phyloP scores from a whole-genome alignment of 1,140 invertebrate genomes.

The Drosophila novamexicana region DNA sequence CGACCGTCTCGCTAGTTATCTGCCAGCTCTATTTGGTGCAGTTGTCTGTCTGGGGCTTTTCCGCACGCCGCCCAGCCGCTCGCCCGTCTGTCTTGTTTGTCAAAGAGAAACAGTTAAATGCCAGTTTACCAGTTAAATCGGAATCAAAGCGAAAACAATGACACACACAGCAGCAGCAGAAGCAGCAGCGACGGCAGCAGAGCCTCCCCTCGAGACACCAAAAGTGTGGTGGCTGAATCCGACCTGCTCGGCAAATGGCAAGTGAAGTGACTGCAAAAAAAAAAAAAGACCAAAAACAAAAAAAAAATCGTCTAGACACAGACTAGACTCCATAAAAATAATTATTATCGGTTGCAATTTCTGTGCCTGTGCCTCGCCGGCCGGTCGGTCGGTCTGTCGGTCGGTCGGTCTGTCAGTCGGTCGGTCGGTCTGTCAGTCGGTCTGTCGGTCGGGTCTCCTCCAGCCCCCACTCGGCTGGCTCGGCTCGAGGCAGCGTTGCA shows the following conservation, averaged over 20 bases:
- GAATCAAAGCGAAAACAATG: slow-evolving; percentile 83
- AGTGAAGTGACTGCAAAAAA: slow-evolving; percentile 61
- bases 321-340: slow-evolving; percentile 85
- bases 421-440: too few species aligned
- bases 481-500: slow-evolving; percentile 33
- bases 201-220: not conserved
- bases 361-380: slow-evolving; percentile 54
- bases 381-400: not conserved
- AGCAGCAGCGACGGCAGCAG: slow-evolving; percentile 3
- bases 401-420: too few species aligned
- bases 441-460: too few species aligned
- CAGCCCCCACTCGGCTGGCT: not conserved
- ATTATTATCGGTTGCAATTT: slow-evolving; percentile 85
- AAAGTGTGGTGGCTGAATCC: slow-evolving; percentile 24
- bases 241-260: slow-evolving; percentile 58
- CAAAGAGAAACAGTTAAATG: slow-evolving; percentile 83
- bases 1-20: slow-evolving; percentile 25
- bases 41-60: slow-evolving; percentile 40
- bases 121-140: slow-evolving; percentile 82
- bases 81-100: slow-evolving; percentile 78
- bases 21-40: slow-evolving; percentile 49
- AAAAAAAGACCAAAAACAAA: slow-evolving; percentile 46
- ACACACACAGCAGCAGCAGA: slow-evolving; percentile 73
- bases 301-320: slow-evolving; percentile 84
- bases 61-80: slow-evolving; percentile 18